Percentiles rank a stretch among this genome's conserved stretches.
Evolutionary conservation across 2,113 vertebrate genomes (phyloP).

Genomic region (Ahaetulla prasina): DNA sequence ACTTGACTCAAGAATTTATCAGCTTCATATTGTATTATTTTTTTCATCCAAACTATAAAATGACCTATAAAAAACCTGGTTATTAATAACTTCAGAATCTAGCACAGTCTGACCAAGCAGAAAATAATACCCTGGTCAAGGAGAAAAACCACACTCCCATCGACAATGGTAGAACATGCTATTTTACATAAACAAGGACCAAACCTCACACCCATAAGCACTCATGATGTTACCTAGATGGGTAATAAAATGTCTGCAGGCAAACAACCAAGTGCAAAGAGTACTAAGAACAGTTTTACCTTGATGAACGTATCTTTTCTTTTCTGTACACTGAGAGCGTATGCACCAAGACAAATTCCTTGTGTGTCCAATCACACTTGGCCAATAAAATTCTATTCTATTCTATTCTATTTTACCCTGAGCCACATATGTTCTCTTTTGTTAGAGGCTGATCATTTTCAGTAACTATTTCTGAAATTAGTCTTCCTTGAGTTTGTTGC

Average conservation of each 20-base stretch:
- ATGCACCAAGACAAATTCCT: no score
- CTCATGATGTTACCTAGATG: background rate
- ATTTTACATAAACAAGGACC: background rate
- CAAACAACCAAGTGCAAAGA: background rate
- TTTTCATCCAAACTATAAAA: background rate
- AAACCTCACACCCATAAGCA: background rate
- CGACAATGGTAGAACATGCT: background rate
- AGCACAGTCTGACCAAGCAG: background rate
- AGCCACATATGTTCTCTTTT: background rate
- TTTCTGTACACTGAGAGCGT: no score
- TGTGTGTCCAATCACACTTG: no score
- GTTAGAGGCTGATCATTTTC: background rate
- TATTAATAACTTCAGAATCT: background rate
- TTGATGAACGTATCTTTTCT: no score
- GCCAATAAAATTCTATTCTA: no score
- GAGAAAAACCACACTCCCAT: background rate
- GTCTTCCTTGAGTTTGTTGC: background rate
- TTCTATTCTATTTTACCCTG: no score
- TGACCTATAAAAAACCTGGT: background rate
- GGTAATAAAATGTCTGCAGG: background rate
- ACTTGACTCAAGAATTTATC: background rate
- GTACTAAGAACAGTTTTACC: no score
- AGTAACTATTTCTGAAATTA: background rate
- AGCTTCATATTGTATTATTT: background rate
- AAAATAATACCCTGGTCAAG: background rate